Evolutionary conservation across 1,140 invertebrate genomes (phyloP).

Genomic region (Apis cerana): DNA sequence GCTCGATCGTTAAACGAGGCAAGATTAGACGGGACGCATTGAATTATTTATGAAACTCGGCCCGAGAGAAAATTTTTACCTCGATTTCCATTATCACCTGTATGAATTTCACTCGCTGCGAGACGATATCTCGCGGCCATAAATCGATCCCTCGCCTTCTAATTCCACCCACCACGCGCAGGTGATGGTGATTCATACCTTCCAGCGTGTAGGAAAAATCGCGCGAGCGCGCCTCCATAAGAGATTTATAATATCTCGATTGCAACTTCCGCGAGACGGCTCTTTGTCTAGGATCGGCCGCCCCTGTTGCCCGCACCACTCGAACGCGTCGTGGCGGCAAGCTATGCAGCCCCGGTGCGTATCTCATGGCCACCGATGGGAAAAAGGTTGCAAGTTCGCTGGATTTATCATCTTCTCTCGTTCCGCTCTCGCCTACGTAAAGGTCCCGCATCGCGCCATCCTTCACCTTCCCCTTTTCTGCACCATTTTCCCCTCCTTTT

Average conservation of each 20-base stretch:
- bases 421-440: conserved; percentile 24
- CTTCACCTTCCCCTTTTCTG: not conserved
- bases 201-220: no score
- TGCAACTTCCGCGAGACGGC: conserved; percentile 17
- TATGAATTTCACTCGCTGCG: not conserved
- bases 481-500: not conserved
- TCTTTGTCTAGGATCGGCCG: conserved; percentile 32
- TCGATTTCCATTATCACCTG: no score
- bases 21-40: no score
- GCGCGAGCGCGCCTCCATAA: conserved; percentile 7
- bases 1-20: not conserved
- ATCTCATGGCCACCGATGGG: conserved; percentile 1
- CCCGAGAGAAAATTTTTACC: no score
- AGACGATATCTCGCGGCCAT: no score
- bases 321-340: conserved; percentile 36
- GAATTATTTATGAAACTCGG: no score
- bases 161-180: not conserved
- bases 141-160: not conserved
- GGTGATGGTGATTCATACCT: not conserved
- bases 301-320: conserved; percentile 12
- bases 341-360: conserved; percentile 29
- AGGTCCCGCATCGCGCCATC: not conserved
- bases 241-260: conserved; percentile 18
- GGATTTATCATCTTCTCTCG: conserved; percentile 53
- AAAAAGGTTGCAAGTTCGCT: conserved; percentile 19